These are phyloP conservation scores for Habrosyne pyritoides DNA, from an alignment of 2,888 invertebrate genomes.

Conservation along the genomic window DNA sequence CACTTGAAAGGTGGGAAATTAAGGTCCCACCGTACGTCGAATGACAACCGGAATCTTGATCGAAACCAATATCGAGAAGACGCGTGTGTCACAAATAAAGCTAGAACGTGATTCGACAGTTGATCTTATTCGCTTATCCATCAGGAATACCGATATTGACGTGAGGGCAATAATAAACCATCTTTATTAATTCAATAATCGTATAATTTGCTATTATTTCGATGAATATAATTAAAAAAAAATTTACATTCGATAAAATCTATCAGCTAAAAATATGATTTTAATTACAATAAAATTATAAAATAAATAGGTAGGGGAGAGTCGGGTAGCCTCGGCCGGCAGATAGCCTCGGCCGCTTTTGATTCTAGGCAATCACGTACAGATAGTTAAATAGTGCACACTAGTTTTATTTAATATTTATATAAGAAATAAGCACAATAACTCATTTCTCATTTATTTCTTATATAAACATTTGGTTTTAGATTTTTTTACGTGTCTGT, in stretches of 20 bases:
- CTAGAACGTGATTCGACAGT: not conserved
- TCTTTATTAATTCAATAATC: not conserved
- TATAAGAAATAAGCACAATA: no score
- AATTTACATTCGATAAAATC: no score
- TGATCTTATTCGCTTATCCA: not conserved
- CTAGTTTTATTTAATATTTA: no score
- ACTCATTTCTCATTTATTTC: no score
- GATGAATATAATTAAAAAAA: not conserved
- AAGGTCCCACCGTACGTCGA: not conserved
- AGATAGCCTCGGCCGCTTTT: no score
- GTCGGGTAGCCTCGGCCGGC: no score
- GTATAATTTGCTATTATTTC: not conserved
- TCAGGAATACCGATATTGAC: not conserved
- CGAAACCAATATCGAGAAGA: constrained; percentile 5
- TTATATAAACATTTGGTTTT: no score
- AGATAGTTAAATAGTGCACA: no score
- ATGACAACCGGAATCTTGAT: constrained; percentile 1
- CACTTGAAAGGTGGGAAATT: constrained; percentile 4
- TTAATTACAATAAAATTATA: not conserved
- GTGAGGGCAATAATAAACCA: not conserved
- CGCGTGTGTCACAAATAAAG: not conserved
- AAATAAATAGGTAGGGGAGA: not conserved
- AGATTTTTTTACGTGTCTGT: no score
- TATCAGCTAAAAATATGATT: not conserved
- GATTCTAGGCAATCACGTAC: no score